Evolutionary conservation across 2,888 invertebrate species (phyloP), one percentile per base, ranked within the genome.

Genomic region (Cerastis rubricosa): DNA sequence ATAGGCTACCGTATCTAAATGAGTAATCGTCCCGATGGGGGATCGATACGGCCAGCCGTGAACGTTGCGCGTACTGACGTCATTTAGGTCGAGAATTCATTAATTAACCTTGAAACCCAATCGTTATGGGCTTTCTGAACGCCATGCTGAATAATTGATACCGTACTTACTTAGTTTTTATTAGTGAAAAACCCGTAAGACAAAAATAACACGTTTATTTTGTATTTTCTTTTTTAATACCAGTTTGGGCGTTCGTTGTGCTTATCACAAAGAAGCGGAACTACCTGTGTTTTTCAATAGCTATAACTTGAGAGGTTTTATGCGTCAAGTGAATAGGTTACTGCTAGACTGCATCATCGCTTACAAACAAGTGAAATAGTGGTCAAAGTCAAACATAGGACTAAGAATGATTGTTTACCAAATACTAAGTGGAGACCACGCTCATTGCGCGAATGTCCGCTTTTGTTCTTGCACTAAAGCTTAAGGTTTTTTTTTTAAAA

Each of bases 21-120:
- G 75, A 75, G 35, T 64, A 80, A 75, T 80, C 49, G 43, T 25
- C 6, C 35, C 45, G 66, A 49, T 79, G 51, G n/a, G 68, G 54
- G 69, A 80, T 84, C 76, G 73, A 76, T 77, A 77, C 40, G 64
- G 12, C 69, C 25, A 71, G 68, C 49, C 71, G 14, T 64, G 61
- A 70, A 81, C 68, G 84, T 61, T 70, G 59, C 45, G 9, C 25
- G 11, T 17, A 64, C 12, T 80, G 65, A 80, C 85, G 85, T 74
- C 68, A 83, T 72, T 69, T 54, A 61, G 80, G 64, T 57, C 61
- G 76, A 67, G 64, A 80, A 73, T 43, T 69, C 43, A 43, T 66
- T 69, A 73, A 84, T 71, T 84, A 71, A 74, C 71, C 71, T 71
- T 61, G 64, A 40, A 35, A n/a, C 65, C 19, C n/a, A 64, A 65